Percentiles rank a stretch among this genome's conserved stretches.
phyloP scores from a whole-genome alignment of 2,888 invertebrate genomes.

The Trichacis sp. region DNA sequence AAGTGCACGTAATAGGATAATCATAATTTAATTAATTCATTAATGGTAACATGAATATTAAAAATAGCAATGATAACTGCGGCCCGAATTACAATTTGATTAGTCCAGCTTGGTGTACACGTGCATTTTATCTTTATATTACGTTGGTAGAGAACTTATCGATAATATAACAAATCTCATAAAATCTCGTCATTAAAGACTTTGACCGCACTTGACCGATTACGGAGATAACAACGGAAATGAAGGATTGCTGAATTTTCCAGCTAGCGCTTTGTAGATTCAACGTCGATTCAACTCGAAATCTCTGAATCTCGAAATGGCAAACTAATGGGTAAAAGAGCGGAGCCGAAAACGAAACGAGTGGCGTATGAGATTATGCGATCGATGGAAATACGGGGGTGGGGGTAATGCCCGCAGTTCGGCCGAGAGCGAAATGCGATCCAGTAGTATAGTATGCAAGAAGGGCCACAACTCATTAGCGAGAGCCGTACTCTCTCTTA shows the following conservation, averaged over 20 bases:
- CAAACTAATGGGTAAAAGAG: slow-evolving; percentile 18
- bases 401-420: slow-evolving; percentile 52
- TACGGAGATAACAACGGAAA: neutral
- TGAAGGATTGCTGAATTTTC: neutral
- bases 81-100: too few relatives aligned
- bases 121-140: too few relatives aligned
- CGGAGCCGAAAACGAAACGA: slow-evolving; percentile 2
- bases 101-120: too few relatives aligned
- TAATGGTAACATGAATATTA: too few relatives aligned
- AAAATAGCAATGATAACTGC: too few relatives aligned
- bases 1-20: too few relatives aligned
- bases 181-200: too few relatives aligned
- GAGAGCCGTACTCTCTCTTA: slow-evolving; percentile 46
- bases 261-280: too few relatives aligned
- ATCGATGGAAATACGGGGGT: slow-evolving; percentile 35
- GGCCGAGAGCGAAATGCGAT: slow-evolving; percentile 57
- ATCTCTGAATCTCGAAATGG: slow-evolving; percentile 12
- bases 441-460: slow-evolving; percentile 57
- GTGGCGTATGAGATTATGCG: slow-evolving; percentile 14
- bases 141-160: too few relatives aligned
- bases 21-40: too few relatives aligned
- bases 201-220: neutral
- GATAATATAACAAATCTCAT: too few relatives aligned
- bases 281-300: too few relatives aligned
- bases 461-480: slow-evolving; percentile 59